Evolutionary conservation across 2,888 invertebrate species (phyloP).

Genomic region (Colostygia pectinataria): DNA sequence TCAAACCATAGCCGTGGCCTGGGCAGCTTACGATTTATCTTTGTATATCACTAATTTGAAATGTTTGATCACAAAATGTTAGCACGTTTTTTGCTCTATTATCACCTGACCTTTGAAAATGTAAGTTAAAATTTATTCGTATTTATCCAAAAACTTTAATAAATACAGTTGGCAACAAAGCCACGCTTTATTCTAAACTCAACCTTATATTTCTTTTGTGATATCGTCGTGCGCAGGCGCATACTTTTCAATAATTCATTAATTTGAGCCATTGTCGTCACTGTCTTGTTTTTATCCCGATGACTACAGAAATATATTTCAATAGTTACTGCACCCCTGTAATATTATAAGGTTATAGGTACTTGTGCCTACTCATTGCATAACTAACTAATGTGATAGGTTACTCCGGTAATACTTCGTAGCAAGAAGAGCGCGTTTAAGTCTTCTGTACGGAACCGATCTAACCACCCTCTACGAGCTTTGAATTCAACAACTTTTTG

Average conservation of each 20-base stretch:
- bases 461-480: background rate
- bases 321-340: constrained; percentile 1
- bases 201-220: constrained; percentile 22
- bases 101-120: too few relatives aligned
- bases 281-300: constrained; percentile 29
- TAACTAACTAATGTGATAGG: background rate
- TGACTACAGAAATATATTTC: background rate
- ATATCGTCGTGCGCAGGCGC: constrained; percentile 37
- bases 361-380: background rate
- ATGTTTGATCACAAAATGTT: too few relatives aligned
- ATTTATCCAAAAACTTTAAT: too few relatives aligned
- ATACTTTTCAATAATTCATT: constrained; percentile 59
- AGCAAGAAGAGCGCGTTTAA: constrained; percentile 27
- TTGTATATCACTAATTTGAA: constrained; percentile 5
- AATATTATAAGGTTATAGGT: background rate
- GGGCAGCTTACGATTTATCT: background rate
- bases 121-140: too few relatives aligned
- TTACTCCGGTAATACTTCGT: constrained; percentile 9
- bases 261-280: constrained; percentile 50
- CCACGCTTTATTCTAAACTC: constrained; percentile 1
- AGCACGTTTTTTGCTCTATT: too few relatives aligned
- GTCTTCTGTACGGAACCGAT: constrained; percentile 22
- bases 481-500: too few relatives aligned
- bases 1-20: too few relatives aligned
- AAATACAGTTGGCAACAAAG: background rate